Conservation (phyloP, 2,888 invertebrate species). For the Drosophila maculinotata region DNA sequence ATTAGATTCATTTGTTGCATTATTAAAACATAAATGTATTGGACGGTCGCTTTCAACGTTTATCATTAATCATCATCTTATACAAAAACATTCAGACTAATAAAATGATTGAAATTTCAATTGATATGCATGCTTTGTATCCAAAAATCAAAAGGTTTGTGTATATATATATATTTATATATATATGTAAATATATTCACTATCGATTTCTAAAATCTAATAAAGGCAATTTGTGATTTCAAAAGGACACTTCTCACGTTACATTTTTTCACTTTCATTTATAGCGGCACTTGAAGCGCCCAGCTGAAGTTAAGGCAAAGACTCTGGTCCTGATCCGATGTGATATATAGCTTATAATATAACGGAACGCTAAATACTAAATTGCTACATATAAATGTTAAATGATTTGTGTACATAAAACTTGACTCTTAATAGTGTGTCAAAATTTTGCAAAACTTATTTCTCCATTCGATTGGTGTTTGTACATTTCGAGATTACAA, state of each 20-base stretch:
- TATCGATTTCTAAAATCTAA: slow-evolving; percentile 81
- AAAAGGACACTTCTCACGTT: slow-evolving; percentile 60
- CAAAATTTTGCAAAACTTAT: slow-evolving; percentile 21
- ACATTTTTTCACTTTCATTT: slow-evolving; percentile 22
- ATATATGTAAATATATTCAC: slow-evolving; percentile 30
- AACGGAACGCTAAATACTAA: slow-evolving; percentile 39
- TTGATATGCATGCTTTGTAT: slow-evolving; percentile 61
- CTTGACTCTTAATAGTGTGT: slow-evolving; percentile 13
- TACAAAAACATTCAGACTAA: slow-evolving; percentile 25
- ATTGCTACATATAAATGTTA: slow-evolving; percentile 20
- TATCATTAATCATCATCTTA: slow-evolving; percentile 17
- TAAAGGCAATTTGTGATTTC: slow-evolving; percentile 78
- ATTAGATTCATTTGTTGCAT: slow-evolving; percentile 67
- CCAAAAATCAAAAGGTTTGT: slow-evolving; percentile 20
- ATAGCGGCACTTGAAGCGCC: slow-evolving; percentile 46
- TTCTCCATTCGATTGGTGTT: slow-evolving; percentile 38
- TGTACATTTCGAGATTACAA: slow-evolving; percentile 68
- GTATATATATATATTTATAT: slow-evolving; percentile 21
- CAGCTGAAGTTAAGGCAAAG: slow-evolving; percentile 39
- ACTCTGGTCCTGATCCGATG: slow-evolving; percentile 16
- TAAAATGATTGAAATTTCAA: slow-evolving; percentile 30
- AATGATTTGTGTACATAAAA: slow-evolving; percentile 37
- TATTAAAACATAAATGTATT: slow-evolving; percentile 41
- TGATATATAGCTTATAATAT: slow-evolving; percentile 27
- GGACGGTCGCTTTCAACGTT: slow-evolving; percentile 60